Evolutionary conservation across 2,888 invertebrate genomes (phyloP).

Genomic region (Frankliniella fusca): DNA sequence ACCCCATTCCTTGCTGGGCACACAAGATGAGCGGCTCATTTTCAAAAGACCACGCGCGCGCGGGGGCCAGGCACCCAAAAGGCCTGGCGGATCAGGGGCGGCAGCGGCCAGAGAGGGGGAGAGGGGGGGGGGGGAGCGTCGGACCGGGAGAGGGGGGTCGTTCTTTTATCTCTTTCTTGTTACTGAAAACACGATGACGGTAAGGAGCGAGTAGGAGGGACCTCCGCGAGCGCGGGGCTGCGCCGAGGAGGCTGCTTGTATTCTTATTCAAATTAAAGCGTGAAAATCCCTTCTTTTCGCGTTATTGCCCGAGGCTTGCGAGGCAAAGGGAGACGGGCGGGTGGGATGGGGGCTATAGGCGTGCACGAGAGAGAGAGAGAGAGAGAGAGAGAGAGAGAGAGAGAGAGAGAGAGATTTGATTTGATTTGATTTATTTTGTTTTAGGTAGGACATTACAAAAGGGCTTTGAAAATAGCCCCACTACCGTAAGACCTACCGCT

Average conservation of each 20-base stretch:
- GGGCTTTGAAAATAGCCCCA: too few relatives aligned
- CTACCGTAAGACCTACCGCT: too few relatives aligned
- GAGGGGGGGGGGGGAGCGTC: too few relatives aligned
- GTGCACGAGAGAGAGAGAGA: too few relatives aligned
- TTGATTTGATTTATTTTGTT: too few relatives aligned
- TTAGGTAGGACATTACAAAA: too few relatives aligned
- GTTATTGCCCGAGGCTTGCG: not conserved
- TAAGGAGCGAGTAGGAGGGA: too few relatives aligned
- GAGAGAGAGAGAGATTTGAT: too few relatives aligned
- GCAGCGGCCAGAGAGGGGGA: not conserved
- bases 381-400: too few relatives aligned
- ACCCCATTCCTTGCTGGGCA: not conserved
- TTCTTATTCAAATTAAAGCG: conserved; percentile 19
- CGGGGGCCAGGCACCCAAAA: not conserved
- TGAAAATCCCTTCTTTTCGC: conserved; percentile 17
- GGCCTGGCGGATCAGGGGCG: not conserved
- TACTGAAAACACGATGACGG: not conserved
- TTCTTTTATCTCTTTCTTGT: not conserved
- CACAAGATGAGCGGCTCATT: not conserved
- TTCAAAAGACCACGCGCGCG: not conserved
- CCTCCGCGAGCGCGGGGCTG: too few relatives aligned
- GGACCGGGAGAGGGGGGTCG: too few relatives aligned
- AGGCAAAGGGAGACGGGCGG: not conserved
- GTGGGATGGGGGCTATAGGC: not conserved
- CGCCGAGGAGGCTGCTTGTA: not conserved